Percentiles rank a stretch among this genome's conserved stretches.
Evolutionary conservation across 2,113 vertebrate genomes (phyloP).

Genomic region (Xiphophorus couchianus): DNA sequence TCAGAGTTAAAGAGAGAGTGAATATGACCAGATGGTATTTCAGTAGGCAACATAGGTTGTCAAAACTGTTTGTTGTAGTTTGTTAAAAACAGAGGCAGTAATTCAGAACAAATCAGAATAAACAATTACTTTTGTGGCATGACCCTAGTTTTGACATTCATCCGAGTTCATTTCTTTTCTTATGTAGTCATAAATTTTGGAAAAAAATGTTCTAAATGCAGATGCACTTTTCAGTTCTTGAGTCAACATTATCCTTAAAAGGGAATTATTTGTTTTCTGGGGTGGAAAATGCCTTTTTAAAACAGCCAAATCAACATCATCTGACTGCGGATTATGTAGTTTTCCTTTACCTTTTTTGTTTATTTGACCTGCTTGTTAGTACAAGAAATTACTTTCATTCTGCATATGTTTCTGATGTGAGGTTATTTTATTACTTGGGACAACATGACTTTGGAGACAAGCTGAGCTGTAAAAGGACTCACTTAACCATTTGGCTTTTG

Average conservation of each 20-base stretch:
- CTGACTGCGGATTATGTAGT: background rate
- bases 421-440: background rate
- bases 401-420: background rate
- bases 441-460: background rate
- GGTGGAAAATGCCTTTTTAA: background rate
- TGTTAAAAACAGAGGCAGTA: background rate
- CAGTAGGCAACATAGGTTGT: background rate
- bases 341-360: background rate
- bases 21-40: background rate
- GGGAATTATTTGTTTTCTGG: background rate
- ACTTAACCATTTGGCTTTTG: background rate
- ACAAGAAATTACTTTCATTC: background rate
- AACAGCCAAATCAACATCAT: background rate
- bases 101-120: background rate
- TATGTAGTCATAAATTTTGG: too few relatives aligned
- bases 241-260: background rate
- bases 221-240: background rate
- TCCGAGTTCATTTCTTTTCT: background rate
- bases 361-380: background rate
- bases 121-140: background rate
- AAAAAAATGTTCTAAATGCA: background rate
- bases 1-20: background rate
- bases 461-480: background rate
- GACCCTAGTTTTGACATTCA: background rate
- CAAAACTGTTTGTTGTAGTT: background rate